Base-by-base conservation (phyloP, 2,888 invertebrate species). In the Sarcophaga caerulescens region DNA sequence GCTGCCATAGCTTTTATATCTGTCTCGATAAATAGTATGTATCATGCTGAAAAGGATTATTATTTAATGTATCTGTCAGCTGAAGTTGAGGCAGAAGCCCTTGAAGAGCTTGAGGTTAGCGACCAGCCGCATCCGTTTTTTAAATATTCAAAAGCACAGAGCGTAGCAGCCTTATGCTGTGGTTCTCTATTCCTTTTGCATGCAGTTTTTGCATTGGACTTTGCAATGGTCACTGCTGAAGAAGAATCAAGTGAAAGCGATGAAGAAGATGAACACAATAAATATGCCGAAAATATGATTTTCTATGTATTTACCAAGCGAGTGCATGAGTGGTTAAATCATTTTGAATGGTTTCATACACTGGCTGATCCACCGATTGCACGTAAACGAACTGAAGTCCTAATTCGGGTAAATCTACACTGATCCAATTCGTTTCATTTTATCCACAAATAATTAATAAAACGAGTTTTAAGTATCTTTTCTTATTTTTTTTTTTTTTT, bases 121-220 rank as follows among this genome's bases (percentile, higher is more conserved):
- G 89, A 89, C 44, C 79, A 84, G 10, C 47, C 84, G 3, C 90
- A 92, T 87, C 88, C 89, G 0, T 90, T 90, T 76, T 91, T 91
- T 79, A 85, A 84, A 14, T 81, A 89, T 23, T 90, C 89, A 35
- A 91, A 90, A 62, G 77, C 84, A 17, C 91, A 91, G 74, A 89
- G 90, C 35, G 89, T 91, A n/a, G 78, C 89, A 0, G 88, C 91
- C 0, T 78, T 91, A 14, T 59, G 85, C 12, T 88, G 88, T 21
- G 91, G 89, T 8, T 85, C 89, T 4, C 75, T 90, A 23, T 90
- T 90, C 84, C 68, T 91, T 74, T 60, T 90, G 68, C 91, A 91
- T 87, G 65, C 90, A 19, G 81, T 90, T 25, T 88, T 90, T 5
- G 90, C 91, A n/a, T 63, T 90, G n/a, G 91, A 90, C 23, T 60